Base-by-base conservation (phyloP, 2,888 invertebrate genomes). In the Digitonthophagus gazella region DNA sequence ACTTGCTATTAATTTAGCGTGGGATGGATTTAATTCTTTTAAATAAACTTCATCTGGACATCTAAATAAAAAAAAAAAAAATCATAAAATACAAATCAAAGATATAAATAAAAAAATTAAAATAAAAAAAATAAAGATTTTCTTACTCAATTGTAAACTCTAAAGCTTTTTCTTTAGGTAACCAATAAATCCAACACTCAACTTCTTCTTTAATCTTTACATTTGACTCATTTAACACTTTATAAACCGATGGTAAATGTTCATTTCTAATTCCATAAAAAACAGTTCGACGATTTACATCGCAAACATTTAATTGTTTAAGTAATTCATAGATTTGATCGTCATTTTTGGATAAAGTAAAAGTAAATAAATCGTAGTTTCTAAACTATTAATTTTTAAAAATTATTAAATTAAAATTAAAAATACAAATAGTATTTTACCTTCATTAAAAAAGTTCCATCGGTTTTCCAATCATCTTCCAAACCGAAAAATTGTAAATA, bases 1-100 rank as follows among this genome's bases (percentile, higher is more conserved):
- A 61, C 58, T 14, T 63, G 75, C 72, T 16, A 76, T 72, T 14
- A 67, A 67, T 56, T 11, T 56, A 28, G 65, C 68, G 67, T 68
- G 65, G 28, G 16, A 20, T 57, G 16, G 69, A 69, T 69, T 58
- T 65, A 68, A 69, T n/a, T 67, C 22, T 1, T 11, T 19, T 19
- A 73, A 15, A 58, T 71, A 72, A 6, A 73, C 69, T 58, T 73
- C 71, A 55, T 66, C 57, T 6, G 68, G 68, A 11, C 61, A 61
- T 18, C 68, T 69, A n/a, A 44, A 44, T n/a, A n/a, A n/a, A n/a
- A n/a, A n/a, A n/a, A n/a, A n/a, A n/a, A n/a, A n/a, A n/a, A n/a
- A n/a, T n/a, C n/a, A n/a, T n/a, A n/a, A n/a, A n/a, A n/a, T n/a
- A n/a, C n/a, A n/a, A n/a, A n/a, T n/a, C n/a, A n/a, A n/a, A n/a